Evolutionary conservation across 2,888 invertebrate genomes (phyloP), one percentile per base, ranked within the genome.

Genomic region (Lasioglossum calceatum): DNA sequence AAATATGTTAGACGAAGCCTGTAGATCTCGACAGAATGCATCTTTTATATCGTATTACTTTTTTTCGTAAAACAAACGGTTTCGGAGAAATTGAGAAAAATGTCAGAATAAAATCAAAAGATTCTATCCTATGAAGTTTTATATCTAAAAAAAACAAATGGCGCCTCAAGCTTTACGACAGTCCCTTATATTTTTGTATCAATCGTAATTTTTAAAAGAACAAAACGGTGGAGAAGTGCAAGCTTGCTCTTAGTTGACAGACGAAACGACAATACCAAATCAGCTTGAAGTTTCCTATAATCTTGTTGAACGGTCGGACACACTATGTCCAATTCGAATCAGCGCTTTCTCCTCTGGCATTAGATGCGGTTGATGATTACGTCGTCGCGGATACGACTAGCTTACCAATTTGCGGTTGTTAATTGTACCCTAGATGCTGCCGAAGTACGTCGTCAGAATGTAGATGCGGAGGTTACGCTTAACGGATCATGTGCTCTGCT

Each of bases 241-340:
- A 50, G 23, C 50, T 23, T 50, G 50, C 19, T 23, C 19, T 23
- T 16, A 23, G 50, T 50, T 7, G 87, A 71, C 58, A 74, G 82
- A 61, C 74, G 61, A 23, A 39, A 70, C 76, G 79, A 85, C 85
- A 82, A 87, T 78, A 81, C 39, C 82, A 77, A 86, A 84, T 89
- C 81, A 81, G 19, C 42, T 71, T 78, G 47, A 78, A 87, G 72
- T 81, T 87, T 73, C 81, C 70, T 70, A 54, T 78, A 85, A 85
- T 80, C 81, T 77, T 36, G 36, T 77, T 72, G 14, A 16, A 8
- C 19, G 5, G 36, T 73, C 50, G 32, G 61, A 61, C 54, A 42
- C 44, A 64, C 64, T 42, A 67, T 50, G 23, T 32, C 27, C 42
- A 47, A 39, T n/a, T 36, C 73, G 79, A 84, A 71, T 87, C 80